Evolutionary conservation across 2,113 vertebrate species (phyloP).

Genomic region (Zosterops hypoxanthus): DNA sequence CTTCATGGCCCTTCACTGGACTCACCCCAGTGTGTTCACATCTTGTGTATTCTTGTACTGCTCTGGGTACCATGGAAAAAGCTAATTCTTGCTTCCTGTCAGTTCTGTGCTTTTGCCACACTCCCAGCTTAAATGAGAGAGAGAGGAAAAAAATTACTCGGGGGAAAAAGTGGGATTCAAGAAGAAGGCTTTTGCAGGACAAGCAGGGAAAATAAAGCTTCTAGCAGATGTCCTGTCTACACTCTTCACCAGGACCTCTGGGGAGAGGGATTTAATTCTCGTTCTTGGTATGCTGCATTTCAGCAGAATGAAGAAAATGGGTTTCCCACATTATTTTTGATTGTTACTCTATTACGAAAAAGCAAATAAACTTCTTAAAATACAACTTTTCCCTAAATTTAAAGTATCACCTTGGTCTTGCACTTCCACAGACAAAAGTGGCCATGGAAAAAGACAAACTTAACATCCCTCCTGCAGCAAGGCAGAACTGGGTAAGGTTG

Average conservation of each 20-base stretch:
- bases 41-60: neutral
- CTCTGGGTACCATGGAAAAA: neutral
- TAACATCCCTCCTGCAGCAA: neutral
- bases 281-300: neutral
- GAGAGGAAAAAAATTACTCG: neutral
- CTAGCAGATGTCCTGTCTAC: neutral
- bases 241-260: neutral
- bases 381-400: neutral
- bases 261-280: neutral
- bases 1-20: neutral
- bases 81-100: neutral
- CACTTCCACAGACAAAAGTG: neutral
- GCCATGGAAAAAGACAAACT: neutral
- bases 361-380: neutral
- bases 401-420: neutral
- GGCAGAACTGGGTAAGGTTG: neutral
- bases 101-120: neutral
- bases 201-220: neutral
- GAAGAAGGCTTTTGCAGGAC: neutral
- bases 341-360: neutral
- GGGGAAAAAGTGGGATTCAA: neutral
- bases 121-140: neutral
- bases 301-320: neutral
- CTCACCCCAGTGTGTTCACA: rapidly evolving
- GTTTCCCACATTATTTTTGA: neutral